A percentile compares a stretch with the other conserved stretches of the same genome.
Evolutionary conservation across 1,140 invertebrate species (phyloP).

Genomic region (Panagrolaimus sp.): DNA sequence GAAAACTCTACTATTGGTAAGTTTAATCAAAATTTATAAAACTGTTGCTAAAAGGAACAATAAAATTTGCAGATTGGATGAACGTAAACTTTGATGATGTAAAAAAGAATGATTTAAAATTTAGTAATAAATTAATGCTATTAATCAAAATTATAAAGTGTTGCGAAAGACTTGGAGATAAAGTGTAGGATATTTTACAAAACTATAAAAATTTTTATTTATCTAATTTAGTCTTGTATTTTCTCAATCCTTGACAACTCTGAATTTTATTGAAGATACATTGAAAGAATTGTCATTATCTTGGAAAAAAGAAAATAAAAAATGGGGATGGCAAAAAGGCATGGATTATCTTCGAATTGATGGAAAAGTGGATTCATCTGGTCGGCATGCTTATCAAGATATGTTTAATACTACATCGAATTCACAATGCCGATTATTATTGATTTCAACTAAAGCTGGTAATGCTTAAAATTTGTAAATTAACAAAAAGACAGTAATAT

Average conservation of each 20-base stretch:
- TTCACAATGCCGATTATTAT: constrained; percentile 67
- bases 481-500: too few relatives aligned
- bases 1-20: constrained; percentile 30
- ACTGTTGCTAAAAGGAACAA: too few relatives aligned
- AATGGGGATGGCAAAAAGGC: constrained; percentile 48
- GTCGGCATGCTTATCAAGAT: constrained; percentile 31
- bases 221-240: constrained; percentile 60
- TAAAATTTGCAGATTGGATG: too few relatives aligned
- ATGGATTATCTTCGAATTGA: constrained; percentile 46
- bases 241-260: constrained; percentile 61
- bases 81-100: too few relatives aligned
- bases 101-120: too few relatives aligned
- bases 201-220: constrained; percentile 5
- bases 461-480: too few relatives aligned
- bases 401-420: constrained; percentile 43
- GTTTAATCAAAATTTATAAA: too few relatives aligned
- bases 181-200: constrained; percentile 61
- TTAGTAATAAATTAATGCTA: too few relatives aligned
- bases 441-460: constrained; percentile 91
- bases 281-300: constrained; percentile 47
- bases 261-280: constrained; percentile 61
- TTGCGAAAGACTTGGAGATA: constrained; percentile 63
- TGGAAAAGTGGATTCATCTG: constrained; percentile 21
- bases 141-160: constrained; percentile 57
- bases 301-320: constrained; percentile 13